Evolutionary conservation across 2,797 vertebrate species (phyloP).

Genomic region (Lacerta agilis): DNA sequence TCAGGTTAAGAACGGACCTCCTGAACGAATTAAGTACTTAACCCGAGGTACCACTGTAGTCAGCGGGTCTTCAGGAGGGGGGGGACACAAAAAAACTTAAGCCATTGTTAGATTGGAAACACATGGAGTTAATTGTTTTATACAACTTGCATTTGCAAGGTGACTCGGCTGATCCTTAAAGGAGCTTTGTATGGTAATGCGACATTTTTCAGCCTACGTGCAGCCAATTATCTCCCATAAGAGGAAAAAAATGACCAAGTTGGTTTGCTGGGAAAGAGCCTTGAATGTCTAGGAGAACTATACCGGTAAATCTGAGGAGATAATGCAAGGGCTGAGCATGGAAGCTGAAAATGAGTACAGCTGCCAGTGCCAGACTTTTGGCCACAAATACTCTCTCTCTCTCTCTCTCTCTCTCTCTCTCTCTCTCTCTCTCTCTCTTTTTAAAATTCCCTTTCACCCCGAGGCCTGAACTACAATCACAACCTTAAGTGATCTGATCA

Average conservation of each 20-base stretch:
- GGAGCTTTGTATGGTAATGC: constrained; percentile 72
- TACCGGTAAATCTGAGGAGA: background rate
- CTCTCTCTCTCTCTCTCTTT: too few relatives aligned
- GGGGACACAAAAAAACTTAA: background rate
- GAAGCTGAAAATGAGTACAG: background rate
- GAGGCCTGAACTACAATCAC: background rate
- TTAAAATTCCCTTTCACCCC: background rate
- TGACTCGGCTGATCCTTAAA: constrained; percentile 54
- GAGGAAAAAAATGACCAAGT: constrained; percentile 38
- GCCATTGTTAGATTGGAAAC: constrained; percentile 41
- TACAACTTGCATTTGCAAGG: constrained; percentile 50
- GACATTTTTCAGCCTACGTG: constrained; percentile 65
- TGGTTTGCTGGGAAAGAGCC: constrained; percentile 38
- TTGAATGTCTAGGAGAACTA: constrained; percentile 50
- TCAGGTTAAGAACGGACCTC: too few relatives aligned
- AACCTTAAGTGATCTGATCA: background rate
- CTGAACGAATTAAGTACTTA: too few relatives aligned
- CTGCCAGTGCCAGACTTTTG: background rate
- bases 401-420: too few relatives aligned
- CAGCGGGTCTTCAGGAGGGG: constrained; percentile 14
- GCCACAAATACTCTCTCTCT: too few relatives aligned
- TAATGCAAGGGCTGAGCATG: constrained; percentile 40
- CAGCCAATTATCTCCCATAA: constrained; percentile 60
- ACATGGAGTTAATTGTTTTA: constrained; percentile 35
- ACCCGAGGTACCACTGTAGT: background rate